Conservation (phyloP, 2,888 invertebrate genomes). For the Harpalus rufipes region DNA sequence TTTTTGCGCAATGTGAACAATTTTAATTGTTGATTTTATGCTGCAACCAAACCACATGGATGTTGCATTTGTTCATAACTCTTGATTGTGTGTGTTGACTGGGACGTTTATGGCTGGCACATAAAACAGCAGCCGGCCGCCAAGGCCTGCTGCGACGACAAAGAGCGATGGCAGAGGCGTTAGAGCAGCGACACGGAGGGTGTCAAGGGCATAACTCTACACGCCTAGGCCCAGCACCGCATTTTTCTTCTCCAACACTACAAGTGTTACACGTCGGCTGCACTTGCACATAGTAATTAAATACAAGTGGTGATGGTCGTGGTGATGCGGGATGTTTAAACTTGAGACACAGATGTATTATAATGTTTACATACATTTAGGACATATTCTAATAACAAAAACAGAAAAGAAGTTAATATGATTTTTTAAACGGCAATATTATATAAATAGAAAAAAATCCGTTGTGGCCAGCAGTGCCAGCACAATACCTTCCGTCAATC, state of each 20-base stretch:
- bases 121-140: slow-evolving; percentile 31
- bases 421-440: too few relatives aligned
- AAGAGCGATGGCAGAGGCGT: slow-evolving; percentile 43
- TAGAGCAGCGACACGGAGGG: neutral
- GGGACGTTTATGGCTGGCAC: slow-evolving; percentile 31
- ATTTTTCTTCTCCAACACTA: slow-evolving; percentile 29
- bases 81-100: neutral
- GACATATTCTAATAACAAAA: too few relatives aligned
- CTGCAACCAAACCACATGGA: neutral
- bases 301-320: neutral
- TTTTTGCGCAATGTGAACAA: neutral
- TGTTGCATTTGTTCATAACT: neutral
- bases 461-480: too few relatives aligned
- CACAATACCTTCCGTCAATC: too few relatives aligned
- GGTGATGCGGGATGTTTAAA: neutral
- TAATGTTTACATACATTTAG: too few relatives aligned
- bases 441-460: too few relatives aligned
- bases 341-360: too few relatives aligned
- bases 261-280: neutral
- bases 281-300: slow-evolving; percentile 7
- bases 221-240: slow-evolving; percentile 13
- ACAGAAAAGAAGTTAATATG: too few relatives aligned
- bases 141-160: slow-evolving; percentile 35
- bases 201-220: slow-evolving; percentile 12
- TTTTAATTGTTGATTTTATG: neutral